phyloP scores from a whole-genome alignment of 2,888 invertebrate genomes.

The Philonicus albiceps region DNA sequence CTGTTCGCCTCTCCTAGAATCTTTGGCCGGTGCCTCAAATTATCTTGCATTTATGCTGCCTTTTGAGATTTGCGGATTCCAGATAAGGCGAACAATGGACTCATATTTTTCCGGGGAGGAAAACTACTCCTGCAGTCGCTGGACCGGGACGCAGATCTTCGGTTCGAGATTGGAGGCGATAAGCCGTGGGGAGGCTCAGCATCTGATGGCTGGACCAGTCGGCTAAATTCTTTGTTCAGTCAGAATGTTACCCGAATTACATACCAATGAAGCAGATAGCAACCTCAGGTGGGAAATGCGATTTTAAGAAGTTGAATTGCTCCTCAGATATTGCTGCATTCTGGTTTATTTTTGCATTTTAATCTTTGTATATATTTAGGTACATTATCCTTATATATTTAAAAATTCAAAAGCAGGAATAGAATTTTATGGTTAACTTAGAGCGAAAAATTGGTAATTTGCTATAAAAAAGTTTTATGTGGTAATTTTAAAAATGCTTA shows the following conservation, averaged over 20 bases:
- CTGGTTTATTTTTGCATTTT: neutral
- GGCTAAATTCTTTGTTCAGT: neutral
- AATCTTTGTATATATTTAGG: too few relatives aligned
- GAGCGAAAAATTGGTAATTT: too few relatives aligned
- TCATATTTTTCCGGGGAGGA: conserved; percentile 31
- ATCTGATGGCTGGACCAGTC: neutral
- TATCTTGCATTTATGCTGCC: conserved; percentile 31
- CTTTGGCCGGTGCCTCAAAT: conserved; percentile 21
- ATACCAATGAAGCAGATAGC: neutral
- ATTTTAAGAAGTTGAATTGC: neutral
- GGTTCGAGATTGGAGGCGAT: neutral
- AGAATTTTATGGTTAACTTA: too few relatives aligned
- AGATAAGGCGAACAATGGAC: conserved; percentile 35
- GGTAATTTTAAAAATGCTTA: too few relatives aligned
- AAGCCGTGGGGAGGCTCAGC: neutral
- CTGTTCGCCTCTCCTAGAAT: neutral
- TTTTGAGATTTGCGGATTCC: conserved; percentile 25
- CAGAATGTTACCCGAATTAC: conserved; percentile 9
- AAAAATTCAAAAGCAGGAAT: too few relatives aligned
- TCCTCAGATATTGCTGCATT: neutral
- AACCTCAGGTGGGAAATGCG: neutral
- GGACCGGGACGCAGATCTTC: neutral
- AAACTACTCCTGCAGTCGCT: neutral
- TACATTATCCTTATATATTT: too few relatives aligned
- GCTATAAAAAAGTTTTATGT: too few relatives aligned